Conservation (phyloP, 1,140 invertebrate genomes). For the Belonocnema kinseyi region DNA sequence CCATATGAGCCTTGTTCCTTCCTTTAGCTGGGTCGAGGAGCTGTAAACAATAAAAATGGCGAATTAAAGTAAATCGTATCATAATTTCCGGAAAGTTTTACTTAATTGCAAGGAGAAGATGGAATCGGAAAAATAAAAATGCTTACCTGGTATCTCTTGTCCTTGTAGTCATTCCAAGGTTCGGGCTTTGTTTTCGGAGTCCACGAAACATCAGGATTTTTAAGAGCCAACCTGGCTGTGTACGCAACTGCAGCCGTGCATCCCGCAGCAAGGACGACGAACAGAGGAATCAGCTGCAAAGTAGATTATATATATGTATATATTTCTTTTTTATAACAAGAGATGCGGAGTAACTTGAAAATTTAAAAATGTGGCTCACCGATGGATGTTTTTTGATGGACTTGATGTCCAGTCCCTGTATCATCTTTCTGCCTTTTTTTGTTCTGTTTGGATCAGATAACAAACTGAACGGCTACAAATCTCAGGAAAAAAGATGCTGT, state of each 20-base stretch:
- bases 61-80: background rate
- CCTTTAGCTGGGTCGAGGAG: constrained; percentile 27
- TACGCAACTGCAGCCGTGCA: constrained; percentile 79
- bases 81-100: constrained; percentile 65
- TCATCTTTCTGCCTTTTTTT: constrained; percentile 46
- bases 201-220: constrained; percentile 89
- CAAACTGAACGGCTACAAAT: background rate
- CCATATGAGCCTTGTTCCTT: background rate
- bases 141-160: constrained; percentile 89
- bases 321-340: background rate
- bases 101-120: background rate
- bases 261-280: constrained; percentile 82
- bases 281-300: constrained; percentile 86
- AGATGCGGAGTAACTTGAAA: background rate
- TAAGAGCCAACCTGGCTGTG: constrained; percentile 80
- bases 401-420: constrained; percentile 75
- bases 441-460: background rate
- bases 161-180: constrained; percentile 86
- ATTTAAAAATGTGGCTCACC: constrained; percentile 71
- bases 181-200: constrained; percentile 82
- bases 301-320: constrained; percentile 44
- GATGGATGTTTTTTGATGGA: constrained; percentile 80
- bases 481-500: background rate
- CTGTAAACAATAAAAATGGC: constrained; percentile 33
- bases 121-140: constrained; percentile 25